Evolutionary conservation across 2,797 vertebrate species (phyloP), one percentile per base, ranked within the genome.

Genomic region (Melanotaenia maccullochi): DNA sequence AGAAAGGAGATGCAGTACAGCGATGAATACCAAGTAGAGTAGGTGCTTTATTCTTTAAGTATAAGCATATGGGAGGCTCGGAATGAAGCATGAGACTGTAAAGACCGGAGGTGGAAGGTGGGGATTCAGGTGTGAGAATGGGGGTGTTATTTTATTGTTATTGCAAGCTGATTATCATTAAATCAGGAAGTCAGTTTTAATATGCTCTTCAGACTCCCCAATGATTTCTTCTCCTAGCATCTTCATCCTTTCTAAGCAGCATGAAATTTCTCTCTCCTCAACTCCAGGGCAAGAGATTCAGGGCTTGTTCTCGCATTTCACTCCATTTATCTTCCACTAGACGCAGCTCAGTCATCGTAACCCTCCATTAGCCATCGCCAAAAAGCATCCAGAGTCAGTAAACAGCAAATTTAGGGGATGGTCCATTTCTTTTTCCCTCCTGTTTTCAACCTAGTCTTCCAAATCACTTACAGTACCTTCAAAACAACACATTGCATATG

Each of bases 221-320:
- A 80, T 71, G 76, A 66, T 60, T 86, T 85, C 58, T 51, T 71
- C 68, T 81, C 69, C 12, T 58, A 76, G 67, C 81, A 47, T 85
- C 84, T 82, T 84, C 78, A 87, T 87, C 83, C 78, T 71, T 76
- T 79, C 76, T 78, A 83, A 89, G 84, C 85, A 85, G 84, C 78
- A 33, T 73, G 78, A 69, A 73, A 78, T 79, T 81, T 65, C 83
- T 79, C 68, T 83, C 72, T 80, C 82, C 30, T 75, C 86, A 84
- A 81, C 82, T 81, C 74, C 68, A 80, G 79, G 72, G 85, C 76
- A 73, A 80, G 71, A 87, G 76, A 90, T 89, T 84, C 81, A 83
- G 73, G 75, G 76, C 87, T 80, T 84, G 85, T 89, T 90, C 93
- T 94, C 90, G 85, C 86, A 90, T 94, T 93, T 93, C 89, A 93